Conservation (phyloP, 2,888 invertebrate species). For the Melangyna quadrimaculata region DNA sequence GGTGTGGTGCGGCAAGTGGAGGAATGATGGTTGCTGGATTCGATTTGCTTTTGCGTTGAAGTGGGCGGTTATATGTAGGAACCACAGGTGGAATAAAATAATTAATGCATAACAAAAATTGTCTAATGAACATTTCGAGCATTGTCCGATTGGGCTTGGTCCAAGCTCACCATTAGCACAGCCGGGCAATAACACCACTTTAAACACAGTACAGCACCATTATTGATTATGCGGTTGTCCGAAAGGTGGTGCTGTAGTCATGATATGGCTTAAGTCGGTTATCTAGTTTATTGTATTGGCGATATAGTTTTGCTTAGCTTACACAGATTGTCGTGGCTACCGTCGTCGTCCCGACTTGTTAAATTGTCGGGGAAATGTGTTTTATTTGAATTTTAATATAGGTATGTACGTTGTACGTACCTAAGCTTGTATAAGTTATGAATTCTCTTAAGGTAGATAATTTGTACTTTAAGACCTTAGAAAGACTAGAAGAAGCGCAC, state of each 20-base stretch:
- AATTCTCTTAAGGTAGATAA: too few relatives aligned
- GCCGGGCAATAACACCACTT: constrained; percentile 30
- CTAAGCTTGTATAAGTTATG: too few relatives aligned
- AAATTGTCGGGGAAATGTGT: constrained; percentile 58
- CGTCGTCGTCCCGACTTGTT: constrained; percentile 45
- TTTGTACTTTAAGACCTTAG: too few relatives aligned
- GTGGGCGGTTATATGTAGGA: constrained; percentile 24
- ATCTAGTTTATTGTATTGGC: constrained; percentile 69
- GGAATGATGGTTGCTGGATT: background rate
- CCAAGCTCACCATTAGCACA: constrained; percentile 3
- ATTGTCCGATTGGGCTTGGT: constrained; percentile 71
- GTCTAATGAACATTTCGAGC: constrained; percentile 72
- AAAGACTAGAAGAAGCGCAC: too few relatives aligned
- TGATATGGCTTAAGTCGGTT: constrained; percentile 51
- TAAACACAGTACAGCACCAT: background rate
- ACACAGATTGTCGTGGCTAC: constrained; percentile 65
- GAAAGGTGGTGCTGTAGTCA: constrained; percentile 21
- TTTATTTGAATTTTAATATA: constrained; percentile 49
- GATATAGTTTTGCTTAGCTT: constrained; percentile 68
- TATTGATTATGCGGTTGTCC: constrained; percentile 23
- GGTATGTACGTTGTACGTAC: too few relatives aligned
- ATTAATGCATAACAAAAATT: constrained; percentile 72
- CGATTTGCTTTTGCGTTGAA: background rate
- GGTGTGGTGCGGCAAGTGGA: background rate
- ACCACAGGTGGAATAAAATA: constrained; percentile 71